A percentile compares a stretch with the other conserved stretches of the same genome.
Evolutionary conservation across 1,140 invertebrate genomes (phyloP).

Genomic region (Grapholita molesta): DNA sequence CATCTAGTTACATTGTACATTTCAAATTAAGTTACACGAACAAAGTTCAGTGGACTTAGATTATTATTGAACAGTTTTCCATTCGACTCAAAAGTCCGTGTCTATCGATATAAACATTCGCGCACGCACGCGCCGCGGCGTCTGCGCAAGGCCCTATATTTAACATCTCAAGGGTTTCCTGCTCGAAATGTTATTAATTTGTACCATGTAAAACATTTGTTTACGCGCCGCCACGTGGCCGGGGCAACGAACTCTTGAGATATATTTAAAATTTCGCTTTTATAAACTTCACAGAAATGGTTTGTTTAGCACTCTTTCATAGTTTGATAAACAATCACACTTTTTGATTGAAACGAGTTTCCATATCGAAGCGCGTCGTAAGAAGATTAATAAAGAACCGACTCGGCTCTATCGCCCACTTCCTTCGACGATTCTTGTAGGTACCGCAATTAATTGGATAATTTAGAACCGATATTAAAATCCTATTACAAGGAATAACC

Average conservation of each 20-base stretch:
- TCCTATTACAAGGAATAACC: background rate
- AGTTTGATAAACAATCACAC: background rate
- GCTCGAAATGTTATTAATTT: constrained; percentile 66
- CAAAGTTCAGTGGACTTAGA: background rate
- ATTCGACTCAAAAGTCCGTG: constrained; percentile 27
- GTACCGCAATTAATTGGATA: background rate
- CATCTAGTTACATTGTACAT: background rate
- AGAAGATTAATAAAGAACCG: background rate
- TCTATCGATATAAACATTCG: constrained; percentile 51
- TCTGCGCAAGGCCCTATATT: constrained; percentile 59
- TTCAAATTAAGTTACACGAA: background rate
- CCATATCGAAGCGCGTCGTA: background rate
- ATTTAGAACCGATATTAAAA: background rate
- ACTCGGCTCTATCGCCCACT: background rate
- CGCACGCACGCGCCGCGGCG: constrained; percentile 41
- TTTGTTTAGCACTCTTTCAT: background rate
- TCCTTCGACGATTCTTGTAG: background rate
- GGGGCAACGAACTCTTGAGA: constrained; percentile 52
- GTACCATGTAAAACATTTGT: constrained; percentile 58
- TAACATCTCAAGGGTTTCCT: constrained; percentile 71
- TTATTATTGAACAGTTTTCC: background rate
- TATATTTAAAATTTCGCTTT: constrained; percentile 34
- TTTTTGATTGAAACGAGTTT: background rate
- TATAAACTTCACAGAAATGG: constrained; percentile 19
- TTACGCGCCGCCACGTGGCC: constrained; percentile 57